A percentile compares a stretch with the other conserved stretches of the same genome.
These are phyloP conservation scores for Spinus pinus DNA, from an alignment of 2,797 vertebrate genomes.

Conservation along the genomic window DNA sequence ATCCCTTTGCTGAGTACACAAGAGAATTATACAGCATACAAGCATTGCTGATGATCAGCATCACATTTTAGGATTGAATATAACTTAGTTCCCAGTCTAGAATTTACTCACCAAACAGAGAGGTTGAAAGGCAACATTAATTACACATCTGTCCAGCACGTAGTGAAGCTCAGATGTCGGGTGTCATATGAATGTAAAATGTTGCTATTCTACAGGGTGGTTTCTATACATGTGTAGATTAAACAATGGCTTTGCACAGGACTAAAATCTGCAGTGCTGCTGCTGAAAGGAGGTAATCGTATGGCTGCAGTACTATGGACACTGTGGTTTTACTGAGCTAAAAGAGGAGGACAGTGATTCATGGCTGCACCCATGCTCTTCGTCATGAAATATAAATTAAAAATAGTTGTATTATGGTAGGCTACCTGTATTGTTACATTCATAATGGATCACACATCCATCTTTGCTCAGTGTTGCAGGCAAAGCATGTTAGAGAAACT, in stretches of 20 bases:
- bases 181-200: slow-evolving; percentile 57
- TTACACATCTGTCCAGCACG: slow-evolving; percentile 44
- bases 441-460: slow-evolving; percentile 70
- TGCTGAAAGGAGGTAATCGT: slow-evolving; percentile 56
- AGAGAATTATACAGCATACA: slow-evolving; percentile 33
- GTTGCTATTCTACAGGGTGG: slow-evolving; percentile 25
- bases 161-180: neutral
- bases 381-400: slow-evolving; percentile 58
- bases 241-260: slow-evolving; percentile 33
- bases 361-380: slow-evolving; percentile 35
- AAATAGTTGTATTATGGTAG: slow-evolving; percentile 59
- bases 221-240: slow-evolving; percentile 8
- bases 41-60: slow-evolving; percentile 8
- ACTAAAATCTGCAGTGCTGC: slow-evolving; percentile 41
- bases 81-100: slow-evolving; percentile 18
- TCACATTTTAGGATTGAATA: neutral
- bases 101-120: slow-evolving; percentile 56
- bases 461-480: slow-evolving; percentile 62
- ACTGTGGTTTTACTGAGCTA: slow-evolving; percentile 48
- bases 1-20: slow-evolving; percentile 3
- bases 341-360: slow-evolving; percentile 54
- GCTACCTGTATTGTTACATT: slow-evolving; percentile 63
- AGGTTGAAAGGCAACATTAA: slow-evolving; percentile 45
- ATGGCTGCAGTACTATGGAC: slow-evolving; percentile 17
- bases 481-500: slow-evolving; percentile 72